A percentile compares a stretch with the other conserved stretches of the same genome.
Evolutionary conservation across 2,888 invertebrate species (phyloP).

Genomic region (Cataglyphis livida): DNA sequence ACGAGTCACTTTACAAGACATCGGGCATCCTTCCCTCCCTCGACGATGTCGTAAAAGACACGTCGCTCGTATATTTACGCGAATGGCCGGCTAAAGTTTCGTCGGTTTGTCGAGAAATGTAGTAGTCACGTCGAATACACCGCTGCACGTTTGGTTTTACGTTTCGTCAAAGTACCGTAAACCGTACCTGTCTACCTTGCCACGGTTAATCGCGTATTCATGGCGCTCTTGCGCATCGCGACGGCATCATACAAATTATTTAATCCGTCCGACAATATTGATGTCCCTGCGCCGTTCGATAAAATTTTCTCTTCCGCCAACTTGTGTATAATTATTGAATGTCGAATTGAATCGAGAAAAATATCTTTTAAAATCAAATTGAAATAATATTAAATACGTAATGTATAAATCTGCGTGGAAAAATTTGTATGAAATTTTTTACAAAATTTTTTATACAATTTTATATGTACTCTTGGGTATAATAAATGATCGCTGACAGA

Average conservation of each 20-base stretch:
- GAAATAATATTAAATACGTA: not conserved
- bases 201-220: slow-evolving; percentile 8
- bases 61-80: slow-evolving; percentile 36
- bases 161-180: slow-evolving; percentile 37
- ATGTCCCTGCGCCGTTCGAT: not conserved
- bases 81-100: slow-evolving; percentile 1
- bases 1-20: slow-evolving; percentile 59
- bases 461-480: not conserved
- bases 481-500: not conserved
- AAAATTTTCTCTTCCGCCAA: not conserved
- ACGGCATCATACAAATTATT: slow-evolving; percentile 3
- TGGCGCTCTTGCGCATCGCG: not conserved
- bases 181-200: not conserved
- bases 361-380: not conserved
- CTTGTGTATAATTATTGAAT: not conserved
- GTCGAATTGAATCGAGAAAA: not conserved
- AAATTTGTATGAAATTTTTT: not conserved
- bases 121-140: slow-evolving; percentile 31
- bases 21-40: slow-evolving; percentile 28
- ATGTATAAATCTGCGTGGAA: not conserved
- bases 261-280: not conserved
- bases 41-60: slow-evolving; percentile 45
- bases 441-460: not conserved
- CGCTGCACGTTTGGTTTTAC: slow-evolving; percentile 24
- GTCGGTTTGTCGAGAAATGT: slow-evolving; percentile 33